Evolutionary conservation across 2,888 invertebrate genomes (phyloP).

Genomic region (Nomada ferruginata): DNA sequence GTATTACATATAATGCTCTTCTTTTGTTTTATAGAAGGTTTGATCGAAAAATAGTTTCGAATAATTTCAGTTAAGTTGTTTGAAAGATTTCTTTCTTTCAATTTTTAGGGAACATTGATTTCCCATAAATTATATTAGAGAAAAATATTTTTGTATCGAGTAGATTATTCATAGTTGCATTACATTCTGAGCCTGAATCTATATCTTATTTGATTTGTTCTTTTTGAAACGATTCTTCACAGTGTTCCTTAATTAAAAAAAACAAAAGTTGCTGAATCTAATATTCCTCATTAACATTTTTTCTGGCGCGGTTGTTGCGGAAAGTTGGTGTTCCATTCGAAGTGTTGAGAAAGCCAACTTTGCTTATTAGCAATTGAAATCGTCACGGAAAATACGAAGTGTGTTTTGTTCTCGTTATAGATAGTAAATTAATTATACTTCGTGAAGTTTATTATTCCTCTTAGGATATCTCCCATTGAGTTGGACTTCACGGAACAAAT

Average conservation of each 20-base stretch:
- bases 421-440: conserved; percentile 2
- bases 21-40: too few species aligned
- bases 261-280: not conserved
- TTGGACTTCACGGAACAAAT: not conserved
- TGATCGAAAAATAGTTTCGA: too few species aligned
- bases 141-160: too few species aligned
- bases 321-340: not conserved
- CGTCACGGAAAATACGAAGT: not conserved
- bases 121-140: too few species aligned
- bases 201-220: too few species aligned
- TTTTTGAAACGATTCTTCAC: too few species aligned
- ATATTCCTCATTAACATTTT: not conserved
- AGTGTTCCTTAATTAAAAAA: not conserved
- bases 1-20: too few species aligned
- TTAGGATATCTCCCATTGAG: not conserved
- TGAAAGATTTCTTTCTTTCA: too few species aligned
- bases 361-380: conserved; percentile 33
- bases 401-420: not conserved
- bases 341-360: conserved; percentile 8
- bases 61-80: too few species aligned
- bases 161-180: too few species aligned
- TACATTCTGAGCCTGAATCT: too few species aligned
- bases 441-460: conserved; percentile 8
- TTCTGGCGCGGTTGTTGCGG: not conserved
- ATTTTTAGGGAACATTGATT: too few species aligned